Conservation (phyloP, 2,797 vertebrate genomes). For the Typhlichthys eigenmanni region DNA sequence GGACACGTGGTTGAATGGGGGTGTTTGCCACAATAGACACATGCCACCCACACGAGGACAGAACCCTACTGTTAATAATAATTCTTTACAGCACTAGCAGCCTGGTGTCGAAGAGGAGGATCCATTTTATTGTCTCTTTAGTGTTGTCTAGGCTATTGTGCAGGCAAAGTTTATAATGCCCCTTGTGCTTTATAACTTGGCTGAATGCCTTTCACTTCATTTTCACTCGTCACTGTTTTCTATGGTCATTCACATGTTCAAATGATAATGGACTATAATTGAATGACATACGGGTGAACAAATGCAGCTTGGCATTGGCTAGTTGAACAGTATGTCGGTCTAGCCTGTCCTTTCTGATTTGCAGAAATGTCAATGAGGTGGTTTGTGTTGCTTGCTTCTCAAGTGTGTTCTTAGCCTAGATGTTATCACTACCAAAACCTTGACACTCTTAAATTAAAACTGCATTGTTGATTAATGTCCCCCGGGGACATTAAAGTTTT, state of each 20-base stretch:
- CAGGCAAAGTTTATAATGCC: conserved; percentile 24
- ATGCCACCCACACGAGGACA: conserved; percentile 16
- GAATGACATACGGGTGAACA: conserved; percentile 10
- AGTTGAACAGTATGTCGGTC: conserved; percentile 24
- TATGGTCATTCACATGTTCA: conserved; percentile 34
- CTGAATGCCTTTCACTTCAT: conserved; percentile 35
- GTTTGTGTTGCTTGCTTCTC: conserved; percentile 12
- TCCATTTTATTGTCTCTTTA: conserved; percentile 17
- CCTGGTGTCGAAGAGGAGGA: too few species aligned
- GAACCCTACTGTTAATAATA: too few species aligned
- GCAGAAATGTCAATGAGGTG: too few species aligned
- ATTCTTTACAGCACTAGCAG: too few species aligned
- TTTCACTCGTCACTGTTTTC: conserved; percentile 25
- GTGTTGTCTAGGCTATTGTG: conserved; percentile 13
- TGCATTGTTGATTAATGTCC: too few species aligned
- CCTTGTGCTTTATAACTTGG: conserved; percentile 21
- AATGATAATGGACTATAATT: conserved; percentile 22
- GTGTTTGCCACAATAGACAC: background rate
- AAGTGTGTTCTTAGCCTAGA: background rate
- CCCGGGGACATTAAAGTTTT: too few species aligned
- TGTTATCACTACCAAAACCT: too few species aligned
- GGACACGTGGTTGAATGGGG: background rate
- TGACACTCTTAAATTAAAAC: too few species aligned
- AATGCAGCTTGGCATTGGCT: conserved; percentile 19
- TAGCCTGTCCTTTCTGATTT: conserved; percentile 18